Conservation (phyloP, 2,797 vertebrate species). For the Nyctibius grandis region DNA sequence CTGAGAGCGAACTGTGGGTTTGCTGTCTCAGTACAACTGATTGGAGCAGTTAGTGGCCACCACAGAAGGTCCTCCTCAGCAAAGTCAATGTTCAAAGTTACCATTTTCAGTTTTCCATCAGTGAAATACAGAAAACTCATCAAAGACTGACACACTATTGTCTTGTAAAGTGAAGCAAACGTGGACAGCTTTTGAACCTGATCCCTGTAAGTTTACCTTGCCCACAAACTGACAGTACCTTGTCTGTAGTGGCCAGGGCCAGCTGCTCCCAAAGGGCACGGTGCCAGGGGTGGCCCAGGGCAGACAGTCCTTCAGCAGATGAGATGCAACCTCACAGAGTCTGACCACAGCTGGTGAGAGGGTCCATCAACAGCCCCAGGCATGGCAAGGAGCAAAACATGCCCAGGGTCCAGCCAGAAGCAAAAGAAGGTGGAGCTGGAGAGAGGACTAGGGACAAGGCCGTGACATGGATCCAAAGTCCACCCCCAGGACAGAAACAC, state of each 20-base stretch:
- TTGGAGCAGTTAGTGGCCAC: not conserved
- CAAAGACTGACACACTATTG: accelerated
- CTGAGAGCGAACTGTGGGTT: not conserved
- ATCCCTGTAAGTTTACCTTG: not conserved
- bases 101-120: not conserved
- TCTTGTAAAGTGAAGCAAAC: not conserved
- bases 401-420: not conserved
- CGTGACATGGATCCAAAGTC: accelerated
- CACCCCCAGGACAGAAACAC: not conserved
- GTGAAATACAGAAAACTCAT: not conserved
- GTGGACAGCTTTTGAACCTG: accelerated
- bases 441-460: too few relatives aligned
- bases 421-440: not conserved
- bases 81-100: not conserved
- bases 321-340: too few relatives aligned
- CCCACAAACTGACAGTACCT: too few relatives aligned
- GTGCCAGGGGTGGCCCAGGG: too few relatives aligned
- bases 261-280: not conserved
- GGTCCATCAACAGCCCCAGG: not conserved
- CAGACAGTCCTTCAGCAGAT: not conserved
- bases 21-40: not conserved
- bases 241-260: too few relatives aligned
- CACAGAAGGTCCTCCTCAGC: not conserved
- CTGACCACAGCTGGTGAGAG: accelerated
- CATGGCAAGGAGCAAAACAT: not conserved